Evolutionary conservation across 1,140 invertebrate species (phyloP).

Genomic region (Acromyrmex heyeri): DNA sequence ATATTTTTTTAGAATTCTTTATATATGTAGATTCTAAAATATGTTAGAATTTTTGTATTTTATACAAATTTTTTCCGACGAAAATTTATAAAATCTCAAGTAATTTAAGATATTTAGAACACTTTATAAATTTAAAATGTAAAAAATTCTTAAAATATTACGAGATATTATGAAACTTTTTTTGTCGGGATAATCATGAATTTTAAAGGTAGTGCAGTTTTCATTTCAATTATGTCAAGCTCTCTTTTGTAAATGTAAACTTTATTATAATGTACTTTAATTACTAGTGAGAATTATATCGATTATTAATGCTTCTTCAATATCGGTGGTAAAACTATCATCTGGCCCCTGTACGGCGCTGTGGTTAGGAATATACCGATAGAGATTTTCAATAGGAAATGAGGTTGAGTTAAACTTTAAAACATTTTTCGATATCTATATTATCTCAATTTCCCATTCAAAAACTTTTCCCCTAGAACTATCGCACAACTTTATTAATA

Average conservation of each 20-base stretch:
- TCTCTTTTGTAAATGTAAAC: neutral
- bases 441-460: slow-evolving; percentile 36
- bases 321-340: slow-evolving; percentile 57
- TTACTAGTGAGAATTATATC: slow-evolving; percentile 30
- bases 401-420: slow-evolving; percentile 44
- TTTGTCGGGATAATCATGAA: neutral
- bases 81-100: too few relatives aligned
- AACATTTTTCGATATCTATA: slow-evolving; percentile 56
- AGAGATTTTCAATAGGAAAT: slow-evolving; percentile 41
- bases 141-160: too few relatives aligned
- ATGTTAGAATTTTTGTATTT: too few relatives aligned
- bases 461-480: slow-evolving; percentile 24
- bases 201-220: neutral
- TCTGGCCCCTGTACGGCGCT: neutral
- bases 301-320: slow-evolving; percentile 55
- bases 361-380: slow-evolving; percentile 31
- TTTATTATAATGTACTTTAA: slow-evolving; percentile 28
- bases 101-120: too few relatives aligned
- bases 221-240: neutral
- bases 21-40: too few relatives aligned
- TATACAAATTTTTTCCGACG: too few relatives aligned
- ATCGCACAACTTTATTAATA: neutral
- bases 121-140: too few relatives aligned
- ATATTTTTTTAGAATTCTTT: too few relatives aligned
- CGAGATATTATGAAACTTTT: too few relatives aligned